Conservation (phyloP, 2,113 vertebrate genomes). For the Chauna torquata region DNA sequence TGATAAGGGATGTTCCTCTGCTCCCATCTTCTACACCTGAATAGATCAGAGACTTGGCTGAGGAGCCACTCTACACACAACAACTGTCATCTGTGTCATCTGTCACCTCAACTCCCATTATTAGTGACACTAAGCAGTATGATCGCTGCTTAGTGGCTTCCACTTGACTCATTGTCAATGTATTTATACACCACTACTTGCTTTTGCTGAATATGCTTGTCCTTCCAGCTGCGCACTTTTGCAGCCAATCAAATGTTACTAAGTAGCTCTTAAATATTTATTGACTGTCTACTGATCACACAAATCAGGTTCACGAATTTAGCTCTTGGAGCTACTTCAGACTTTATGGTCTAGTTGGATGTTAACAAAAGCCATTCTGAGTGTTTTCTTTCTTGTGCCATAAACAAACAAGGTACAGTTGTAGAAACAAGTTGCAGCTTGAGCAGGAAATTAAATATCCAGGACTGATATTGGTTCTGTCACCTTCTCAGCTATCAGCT, state of each 20-base stretch:
- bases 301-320: neutral
- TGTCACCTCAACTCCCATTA: neutral
- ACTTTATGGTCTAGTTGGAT: neutral
- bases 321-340: neutral
- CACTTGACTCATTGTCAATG: neutral
- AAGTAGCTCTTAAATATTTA: constrained; percentile 23
- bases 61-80: neutral
- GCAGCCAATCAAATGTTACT: neutral
- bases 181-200: neutral
- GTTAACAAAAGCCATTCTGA: neutral
- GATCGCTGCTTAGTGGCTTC: neutral
- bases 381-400: neutral
- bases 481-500: constrained; percentile 9
- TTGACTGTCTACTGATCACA: neutral
- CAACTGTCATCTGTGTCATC: fast-evolving
- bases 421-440: constrained; percentile 23
- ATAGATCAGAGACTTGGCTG: neutral
- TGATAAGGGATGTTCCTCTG: neutral
- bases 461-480: neutral
- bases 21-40: neutral
- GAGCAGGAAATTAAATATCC: constrained; percentile 22
- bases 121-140: neutral
- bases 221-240: neutral
- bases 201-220: neutral
- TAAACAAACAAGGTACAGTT: constrained; percentile 19